phyloP scores from a whole-genome alignment of 2,888 invertebrate genomes.

The Diarsia rubi region DNA sequence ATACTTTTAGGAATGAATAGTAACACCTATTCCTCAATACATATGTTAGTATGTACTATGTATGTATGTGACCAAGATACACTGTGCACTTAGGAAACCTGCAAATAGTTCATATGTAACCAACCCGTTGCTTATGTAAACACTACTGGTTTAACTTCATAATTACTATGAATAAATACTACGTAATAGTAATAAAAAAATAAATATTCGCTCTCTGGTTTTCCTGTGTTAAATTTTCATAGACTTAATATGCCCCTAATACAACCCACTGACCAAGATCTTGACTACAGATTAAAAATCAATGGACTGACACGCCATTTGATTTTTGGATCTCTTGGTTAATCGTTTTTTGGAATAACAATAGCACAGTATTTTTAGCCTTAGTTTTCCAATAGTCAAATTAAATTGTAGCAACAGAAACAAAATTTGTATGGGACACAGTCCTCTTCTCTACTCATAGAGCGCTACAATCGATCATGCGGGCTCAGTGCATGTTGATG shows the following conservation, averaged over 20 bases:
- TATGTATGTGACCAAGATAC: constrained; percentile 20
- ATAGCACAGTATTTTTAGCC: not conserved
- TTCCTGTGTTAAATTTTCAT: not conserved
- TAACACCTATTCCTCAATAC: not conserved
- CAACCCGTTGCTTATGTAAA: constrained; percentile 27
- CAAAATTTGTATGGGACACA: no score
- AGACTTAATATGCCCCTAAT: not conserved
- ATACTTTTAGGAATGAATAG: not conserved
- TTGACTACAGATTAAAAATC: not conserved
- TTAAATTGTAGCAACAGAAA: no score
- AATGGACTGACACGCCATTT: not conserved
- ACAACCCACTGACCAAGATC: no score
- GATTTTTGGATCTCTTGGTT: not conserved
- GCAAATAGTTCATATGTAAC: constrained; percentile 34
- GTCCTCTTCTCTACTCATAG: no score
- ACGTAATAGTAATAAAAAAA: constrained; percentile 1
- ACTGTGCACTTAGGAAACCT: constrained; percentile 31
- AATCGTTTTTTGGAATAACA: not conserved
- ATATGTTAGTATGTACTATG: not conserved
- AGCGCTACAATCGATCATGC: no score
- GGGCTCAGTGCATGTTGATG: no score
- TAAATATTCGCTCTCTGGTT: not conserved
- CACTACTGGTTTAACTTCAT: constrained; percentile 7
- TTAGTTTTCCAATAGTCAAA: not conserved
- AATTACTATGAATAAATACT: constrained; percentile 5